Evolutionary conservation across 2,888 invertebrate species (phyloP).

Genomic region (Euphydryas editha): DNA sequence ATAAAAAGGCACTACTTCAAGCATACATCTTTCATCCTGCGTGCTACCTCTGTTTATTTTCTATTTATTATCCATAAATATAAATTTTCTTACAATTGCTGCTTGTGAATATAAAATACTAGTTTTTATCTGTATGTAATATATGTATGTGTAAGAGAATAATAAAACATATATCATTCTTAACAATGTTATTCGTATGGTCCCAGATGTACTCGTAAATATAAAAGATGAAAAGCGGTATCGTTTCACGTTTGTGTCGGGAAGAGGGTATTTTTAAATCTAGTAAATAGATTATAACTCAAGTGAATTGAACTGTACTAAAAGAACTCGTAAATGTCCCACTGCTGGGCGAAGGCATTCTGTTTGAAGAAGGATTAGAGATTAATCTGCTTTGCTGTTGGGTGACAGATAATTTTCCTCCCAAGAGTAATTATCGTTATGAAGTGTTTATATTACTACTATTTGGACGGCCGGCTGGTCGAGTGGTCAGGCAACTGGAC

Average conservation of each 20-base stretch:
- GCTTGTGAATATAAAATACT: background rate
- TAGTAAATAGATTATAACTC: background rate
- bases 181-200: background rate
- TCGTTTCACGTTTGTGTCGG: background rate
- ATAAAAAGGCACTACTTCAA: no score
- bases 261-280: background rate
- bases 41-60: background rate
- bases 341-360: no score
- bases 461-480: no score
- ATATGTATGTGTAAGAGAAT: background rate
- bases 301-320: no score
- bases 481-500: no score
- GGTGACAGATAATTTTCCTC: no score
- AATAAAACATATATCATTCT: background rate
- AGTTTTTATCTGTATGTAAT: no score
- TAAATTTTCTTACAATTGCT: background rate
- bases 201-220: conserved; percentile 1
- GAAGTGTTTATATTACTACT: no score
- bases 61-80: background rate
- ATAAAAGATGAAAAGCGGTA: background rate
- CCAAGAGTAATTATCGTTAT: no score
- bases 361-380: no score
- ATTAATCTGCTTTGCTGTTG: no score
- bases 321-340: no score
- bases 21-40: background rate